Conservation (phyloP, 2,113 vertebrate genomes). For the Porphyrio hochstetteri region DNA sequence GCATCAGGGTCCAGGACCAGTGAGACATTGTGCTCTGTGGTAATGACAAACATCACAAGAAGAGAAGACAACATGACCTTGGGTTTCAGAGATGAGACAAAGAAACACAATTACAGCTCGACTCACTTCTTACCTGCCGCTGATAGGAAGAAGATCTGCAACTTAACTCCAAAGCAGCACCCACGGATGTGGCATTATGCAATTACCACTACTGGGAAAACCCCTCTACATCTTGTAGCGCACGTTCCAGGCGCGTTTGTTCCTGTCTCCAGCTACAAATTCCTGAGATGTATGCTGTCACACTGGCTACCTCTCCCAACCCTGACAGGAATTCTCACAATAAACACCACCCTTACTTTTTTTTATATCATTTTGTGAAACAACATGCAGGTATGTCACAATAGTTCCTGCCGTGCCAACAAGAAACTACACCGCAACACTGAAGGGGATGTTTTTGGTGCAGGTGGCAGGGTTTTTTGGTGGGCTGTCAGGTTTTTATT, state of each 20-base stretch:
- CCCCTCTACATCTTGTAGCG: accelerated
- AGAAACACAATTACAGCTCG: neutral
- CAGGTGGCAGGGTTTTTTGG: no score
- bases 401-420: neutral
- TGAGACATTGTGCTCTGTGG: conserved; percentile 79
- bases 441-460: accelerated
- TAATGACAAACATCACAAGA: neutral
- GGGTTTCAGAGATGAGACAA: neutral
- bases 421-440: neutral
- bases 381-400: neutral
- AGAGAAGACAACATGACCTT: neutral
- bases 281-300: accelerated
- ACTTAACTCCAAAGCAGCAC: neutral
- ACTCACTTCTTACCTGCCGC: neutral
- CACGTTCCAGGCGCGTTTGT: accelerated
- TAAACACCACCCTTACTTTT: accelerated
- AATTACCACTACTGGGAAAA: neutral
- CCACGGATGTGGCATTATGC: accelerated
- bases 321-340: accelerated
- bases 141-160: neutral
- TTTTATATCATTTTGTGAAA: neutral
- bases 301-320: neutral
- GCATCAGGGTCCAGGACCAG: conserved; percentile 88
- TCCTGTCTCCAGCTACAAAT: neutral
- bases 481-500: neutral